Conservation (phyloP, 2,113 vertebrate species). For the Lonchura striata region DNA sequence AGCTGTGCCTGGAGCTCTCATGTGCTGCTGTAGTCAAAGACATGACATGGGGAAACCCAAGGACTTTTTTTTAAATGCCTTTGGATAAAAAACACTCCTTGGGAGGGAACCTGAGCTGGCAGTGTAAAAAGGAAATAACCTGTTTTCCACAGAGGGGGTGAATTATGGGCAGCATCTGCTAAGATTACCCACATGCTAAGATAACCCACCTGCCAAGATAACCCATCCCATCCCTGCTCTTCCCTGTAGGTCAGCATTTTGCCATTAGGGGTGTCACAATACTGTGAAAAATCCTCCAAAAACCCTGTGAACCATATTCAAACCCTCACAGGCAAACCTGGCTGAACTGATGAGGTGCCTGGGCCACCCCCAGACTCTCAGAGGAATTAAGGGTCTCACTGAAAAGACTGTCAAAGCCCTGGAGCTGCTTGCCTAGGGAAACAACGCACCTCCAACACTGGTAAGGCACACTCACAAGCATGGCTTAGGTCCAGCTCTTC, state of each 20-base stretch:
- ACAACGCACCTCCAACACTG: not conserved
- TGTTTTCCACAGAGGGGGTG: fast-evolving
- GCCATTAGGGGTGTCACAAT: not conserved
- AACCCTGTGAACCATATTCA: not conserved
- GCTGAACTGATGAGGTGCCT: fast-evolving
- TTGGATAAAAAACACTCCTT: not conserved
- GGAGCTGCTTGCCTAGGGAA: not conserved
- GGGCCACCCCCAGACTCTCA: not conserved
- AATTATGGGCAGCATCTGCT: not conserved
- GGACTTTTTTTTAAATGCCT: not conserved
- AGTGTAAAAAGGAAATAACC: not conserved
- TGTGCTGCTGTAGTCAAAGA: not conserved
- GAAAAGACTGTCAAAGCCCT: not conserved
- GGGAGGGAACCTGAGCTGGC: not conserved
- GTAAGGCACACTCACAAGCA: not conserved
- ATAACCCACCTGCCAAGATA: not conserved
- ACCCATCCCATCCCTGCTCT: not conserved
- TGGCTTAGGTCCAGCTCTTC: not conserved
- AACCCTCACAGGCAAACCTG: fast-evolving
- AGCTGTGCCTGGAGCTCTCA: not conserved
- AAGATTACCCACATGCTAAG: not conserved
- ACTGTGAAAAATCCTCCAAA: not conserved
- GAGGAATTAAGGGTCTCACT: not conserved
- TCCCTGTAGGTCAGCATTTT: not conserved
- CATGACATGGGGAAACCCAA: not conserved